A percentile compares a stretch with the other conserved stretches of the same genome.
Evolutionary conservation across 2,888 invertebrate genomes (phyloP).

Genomic region (Taenaris catops): DNA sequence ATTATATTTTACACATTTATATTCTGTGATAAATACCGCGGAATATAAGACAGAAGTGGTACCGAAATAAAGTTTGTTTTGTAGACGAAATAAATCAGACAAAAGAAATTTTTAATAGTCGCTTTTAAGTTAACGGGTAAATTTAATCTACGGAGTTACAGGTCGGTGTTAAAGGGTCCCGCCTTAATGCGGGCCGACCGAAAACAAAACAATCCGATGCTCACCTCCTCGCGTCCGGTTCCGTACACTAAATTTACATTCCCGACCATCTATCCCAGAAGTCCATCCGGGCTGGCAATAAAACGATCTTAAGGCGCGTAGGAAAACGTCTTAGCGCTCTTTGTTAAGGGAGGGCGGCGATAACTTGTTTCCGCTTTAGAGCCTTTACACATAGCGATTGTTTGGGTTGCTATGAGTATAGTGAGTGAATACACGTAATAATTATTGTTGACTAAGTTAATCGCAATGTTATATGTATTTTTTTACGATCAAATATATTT

Average conservation of each 20-base stretch:
- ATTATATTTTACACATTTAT: no score
- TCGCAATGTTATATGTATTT: no score
- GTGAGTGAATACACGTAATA: background rate
- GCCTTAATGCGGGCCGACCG: constrained; percentile 59
- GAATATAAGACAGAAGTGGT: no score
- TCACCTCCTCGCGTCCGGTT: constrained; percentile 75
- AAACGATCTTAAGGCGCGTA: constrained; percentile 73
- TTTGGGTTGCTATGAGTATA: no score
- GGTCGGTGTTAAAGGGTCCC: constrained; percentile 41
- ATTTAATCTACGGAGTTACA: constrained; percentile 19
- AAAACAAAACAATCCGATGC: constrained; percentile 77
- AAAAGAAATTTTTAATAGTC: no score
- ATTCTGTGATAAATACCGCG: no score
- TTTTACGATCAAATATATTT: no score
- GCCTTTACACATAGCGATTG: constrained; percentile 11
- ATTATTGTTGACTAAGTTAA: no score
- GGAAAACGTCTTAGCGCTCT: constrained; percentile 62
- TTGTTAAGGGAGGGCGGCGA: constrained; percentile 27
- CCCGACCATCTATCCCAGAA: constrained; percentile 74
- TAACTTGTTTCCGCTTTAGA: constrained; percentile 26
- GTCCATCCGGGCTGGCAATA: constrained; percentile 76
- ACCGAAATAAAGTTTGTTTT: no score
- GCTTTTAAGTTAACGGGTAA: no score
- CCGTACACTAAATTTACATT: constrained; percentile 76
- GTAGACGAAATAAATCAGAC: no score